These are phyloP conservation scores for Aselliscus stoliczkanus DNA, from an alignment of 2,797 vertebrate species.

Conservation along the genomic window DNA sequence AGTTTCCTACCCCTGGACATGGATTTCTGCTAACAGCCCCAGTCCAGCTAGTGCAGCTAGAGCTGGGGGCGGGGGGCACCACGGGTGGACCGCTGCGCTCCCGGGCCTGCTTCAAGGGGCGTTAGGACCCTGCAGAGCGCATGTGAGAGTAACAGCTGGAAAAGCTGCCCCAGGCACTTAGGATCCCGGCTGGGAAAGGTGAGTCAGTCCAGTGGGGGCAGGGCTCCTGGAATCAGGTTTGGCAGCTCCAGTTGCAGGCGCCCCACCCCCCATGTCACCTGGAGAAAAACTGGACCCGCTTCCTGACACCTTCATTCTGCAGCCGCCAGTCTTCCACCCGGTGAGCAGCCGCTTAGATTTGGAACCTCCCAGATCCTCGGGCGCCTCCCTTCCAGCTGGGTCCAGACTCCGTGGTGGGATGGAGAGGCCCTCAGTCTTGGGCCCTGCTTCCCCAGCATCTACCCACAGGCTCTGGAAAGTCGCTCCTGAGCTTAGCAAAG, in stretches of 20 bases:
- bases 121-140: background rate
- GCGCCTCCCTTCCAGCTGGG: background rate
- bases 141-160: background rate
- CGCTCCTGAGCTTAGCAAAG: background rate
- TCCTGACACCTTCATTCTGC: conserved; percentile 69
- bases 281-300: conserved; percentile 54
- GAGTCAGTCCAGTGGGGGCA: background rate
- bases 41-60: background rate
- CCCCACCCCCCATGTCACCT: conserved; percentile 10
- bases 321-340: conserved; percentile 72
- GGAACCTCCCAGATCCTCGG: background rate
- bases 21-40: background rate
- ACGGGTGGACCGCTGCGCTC: background rate
- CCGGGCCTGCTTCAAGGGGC: background rate
- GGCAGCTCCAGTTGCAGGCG: background rate
- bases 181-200: background rate
- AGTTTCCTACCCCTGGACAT: background rate
- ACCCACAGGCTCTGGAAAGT: background rate
- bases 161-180: background rate
- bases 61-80: background rate
- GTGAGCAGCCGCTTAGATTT: conserved; percentile 47
- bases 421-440: background rate
- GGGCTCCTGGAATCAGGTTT: background rate
- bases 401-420: too few species aligned
- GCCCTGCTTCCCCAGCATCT: background rate